Evolutionary conservation across 2,888 invertebrate genomes (phyloP).

Genomic region (Microchrysa polita): DNA sequence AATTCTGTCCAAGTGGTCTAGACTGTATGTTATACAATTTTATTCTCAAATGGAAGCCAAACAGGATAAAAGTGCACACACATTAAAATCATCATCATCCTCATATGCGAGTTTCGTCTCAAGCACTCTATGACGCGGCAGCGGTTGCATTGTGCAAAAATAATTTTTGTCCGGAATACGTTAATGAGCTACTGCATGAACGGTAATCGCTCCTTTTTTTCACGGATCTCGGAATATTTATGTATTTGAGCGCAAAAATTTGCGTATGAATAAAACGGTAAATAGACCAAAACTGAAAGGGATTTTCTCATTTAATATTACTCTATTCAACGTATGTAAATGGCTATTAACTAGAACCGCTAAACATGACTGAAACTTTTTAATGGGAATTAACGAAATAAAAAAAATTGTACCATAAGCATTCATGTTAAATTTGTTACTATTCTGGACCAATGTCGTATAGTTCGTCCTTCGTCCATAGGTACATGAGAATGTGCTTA

Average conservation of each 20-base stretch:
- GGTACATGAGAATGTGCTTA: too few relatives aligned
- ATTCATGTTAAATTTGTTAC: not conserved
- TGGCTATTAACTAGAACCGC: not conserved
- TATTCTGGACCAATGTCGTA: not conserved
- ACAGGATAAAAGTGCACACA: too few relatives aligned
- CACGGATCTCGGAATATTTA: slow-evolving; percentile 2
- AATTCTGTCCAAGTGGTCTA: too few relatives aligned
- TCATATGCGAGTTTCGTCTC: not conserved
- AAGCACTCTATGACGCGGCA: not conserved
- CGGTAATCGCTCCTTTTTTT: slow-evolving; percentile 1
- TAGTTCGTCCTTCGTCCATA: not conserved
- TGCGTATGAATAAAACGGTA: slow-evolving; percentile 9
- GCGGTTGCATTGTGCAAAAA: too few relatives aligned
- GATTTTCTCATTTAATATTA: slow-evolving; percentile 11
- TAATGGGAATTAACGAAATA: slow-evolving; percentile 1
- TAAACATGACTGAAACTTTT: not conserved
- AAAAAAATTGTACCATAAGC: not conserved
- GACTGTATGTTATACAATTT: too few relatives aligned
- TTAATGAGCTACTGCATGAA: slow-evolving; percentile 6
- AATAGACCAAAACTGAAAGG: not conserved
- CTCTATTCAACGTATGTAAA: not conserved
- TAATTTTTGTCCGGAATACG: not conserved
- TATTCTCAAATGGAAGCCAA: too few relatives aligned
- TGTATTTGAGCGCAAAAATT: not conserved
- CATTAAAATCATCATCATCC: too few relatives aligned